These are phyloP conservation scores for Drosophila paracracens DNA, from an alignment of 2,888 invertebrate genomes.

Conservation along the genomic window DNA sequence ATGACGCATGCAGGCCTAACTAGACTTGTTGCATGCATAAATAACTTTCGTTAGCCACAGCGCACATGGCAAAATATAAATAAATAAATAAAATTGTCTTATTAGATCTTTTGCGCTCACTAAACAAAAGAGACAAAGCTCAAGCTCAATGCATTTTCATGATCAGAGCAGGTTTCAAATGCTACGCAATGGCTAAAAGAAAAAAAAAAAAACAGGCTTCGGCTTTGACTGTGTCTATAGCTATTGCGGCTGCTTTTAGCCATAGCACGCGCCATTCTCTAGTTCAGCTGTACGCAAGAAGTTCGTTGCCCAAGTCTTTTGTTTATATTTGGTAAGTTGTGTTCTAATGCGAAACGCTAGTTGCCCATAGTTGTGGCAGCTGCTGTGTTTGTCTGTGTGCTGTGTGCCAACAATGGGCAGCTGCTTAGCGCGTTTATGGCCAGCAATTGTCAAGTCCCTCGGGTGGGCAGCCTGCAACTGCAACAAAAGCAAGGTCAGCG, in stretches of 20 bases:
- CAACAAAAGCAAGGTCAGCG: conserved; percentile 72
- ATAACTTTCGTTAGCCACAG: conserved; percentile 79
- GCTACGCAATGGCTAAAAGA: conserved; percentile 69
- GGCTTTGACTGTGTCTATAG: conserved; percentile 24
- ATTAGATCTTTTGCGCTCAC: conserved; percentile 8
- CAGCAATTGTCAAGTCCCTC: conserved; percentile 77
- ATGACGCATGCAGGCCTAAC: conserved; percentile 82
- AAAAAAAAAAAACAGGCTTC: conserved; percentile 64
- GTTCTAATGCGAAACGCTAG: conserved; percentile 62
- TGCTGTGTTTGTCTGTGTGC: conserved; percentile 5
- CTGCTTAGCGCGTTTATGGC: conserved; percentile 80
- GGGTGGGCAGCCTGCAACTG: conserved; percentile 46
- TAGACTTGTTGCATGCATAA: conserved; percentile 81
- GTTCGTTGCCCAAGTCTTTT: conserved; percentile 79
- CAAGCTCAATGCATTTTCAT: conserved; percentile 65
- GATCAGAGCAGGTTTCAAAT: conserved; percentile 79
- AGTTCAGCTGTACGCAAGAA: conserved; percentile 61
- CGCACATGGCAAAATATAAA: conserved; percentile 53
- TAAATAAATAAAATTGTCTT: background rate
- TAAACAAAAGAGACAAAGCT: conserved; percentile 22
- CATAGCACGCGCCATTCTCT: conserved; percentile 79
- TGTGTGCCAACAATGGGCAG: conserved; percentile 63
- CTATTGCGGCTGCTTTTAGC: conserved; percentile 54
- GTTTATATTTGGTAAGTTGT: conserved; percentile 76
- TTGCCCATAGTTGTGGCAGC: conserved; percentile 38